phyloP scores from a whole-genome alignment of 1,140 invertebrate species.

The Drosophila mayri region DNA sequence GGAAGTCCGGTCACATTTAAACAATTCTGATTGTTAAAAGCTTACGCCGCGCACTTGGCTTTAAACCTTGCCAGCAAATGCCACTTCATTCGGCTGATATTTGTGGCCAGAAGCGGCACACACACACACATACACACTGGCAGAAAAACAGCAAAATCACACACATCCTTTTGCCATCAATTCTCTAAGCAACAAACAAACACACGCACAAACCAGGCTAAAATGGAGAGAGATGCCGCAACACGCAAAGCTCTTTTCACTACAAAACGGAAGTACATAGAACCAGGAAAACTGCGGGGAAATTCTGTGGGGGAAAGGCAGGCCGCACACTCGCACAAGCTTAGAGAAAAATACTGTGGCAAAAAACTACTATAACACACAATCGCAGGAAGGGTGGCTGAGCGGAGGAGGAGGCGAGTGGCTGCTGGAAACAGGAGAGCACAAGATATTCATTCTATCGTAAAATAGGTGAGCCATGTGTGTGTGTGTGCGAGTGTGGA shows the following conservation, averaged over 20 bases:
- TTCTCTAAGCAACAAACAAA: constrained; percentile 82
- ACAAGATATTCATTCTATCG: constrained; percentile 82
- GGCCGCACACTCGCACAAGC: constrained; percentile 47
- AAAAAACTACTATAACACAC: constrained; percentile 65
- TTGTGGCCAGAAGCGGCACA: constrained; percentile 64
- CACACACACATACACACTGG: constrained; percentile 19
- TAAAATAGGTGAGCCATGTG: constrained; percentile 77
- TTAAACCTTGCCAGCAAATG: constrained; percentile 77
- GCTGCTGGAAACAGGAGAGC: constrained; percentile 49
- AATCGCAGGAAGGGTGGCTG: constrained; percentile 23
- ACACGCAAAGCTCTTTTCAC: constrained; percentile 82
- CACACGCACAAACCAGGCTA: constrained; percentile 46
- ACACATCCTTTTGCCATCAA: constrained; percentile 83
- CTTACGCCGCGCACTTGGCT: constrained; percentile 76
- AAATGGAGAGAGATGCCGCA: constrained; percentile 58
- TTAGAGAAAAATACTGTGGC: constrained; percentile 80
- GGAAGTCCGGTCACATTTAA: constrained; percentile 68
- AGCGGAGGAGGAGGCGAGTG: neutral
- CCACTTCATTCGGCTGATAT: constrained; percentile 80
- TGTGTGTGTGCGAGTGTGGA: constrained; percentile 31
- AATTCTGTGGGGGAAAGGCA: constrained; percentile 53
- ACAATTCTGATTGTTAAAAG: constrained; percentile 77
- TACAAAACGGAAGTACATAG: constrained; percentile 81
- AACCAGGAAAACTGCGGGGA: constrained; percentile 63
- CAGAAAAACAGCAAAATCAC: constrained; percentile 67